Percentiles rank a stretch among this genome's conserved stretches.
Conservation (phyloP, 1,140 invertebrate species). For the Camponotus pennsylvanicus region DNA sequence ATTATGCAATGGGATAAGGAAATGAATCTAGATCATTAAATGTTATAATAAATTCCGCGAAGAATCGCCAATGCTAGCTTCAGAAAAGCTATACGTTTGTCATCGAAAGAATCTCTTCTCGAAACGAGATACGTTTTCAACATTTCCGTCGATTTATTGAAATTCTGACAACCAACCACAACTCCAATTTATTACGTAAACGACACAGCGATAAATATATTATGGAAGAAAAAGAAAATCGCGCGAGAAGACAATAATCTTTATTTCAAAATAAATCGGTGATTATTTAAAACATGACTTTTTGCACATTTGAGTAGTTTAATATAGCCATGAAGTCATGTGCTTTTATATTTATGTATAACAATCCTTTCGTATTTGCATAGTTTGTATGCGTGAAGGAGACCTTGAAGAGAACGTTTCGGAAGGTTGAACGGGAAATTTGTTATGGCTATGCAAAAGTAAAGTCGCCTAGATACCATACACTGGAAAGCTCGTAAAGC, state of each 20-base stretch:
- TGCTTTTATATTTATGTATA: not conserved
- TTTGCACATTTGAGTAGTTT: not conserved
- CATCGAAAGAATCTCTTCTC: not conserved
- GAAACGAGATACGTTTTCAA: not conserved
- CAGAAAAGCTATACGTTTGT: not conserved
- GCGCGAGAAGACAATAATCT: not conserved
- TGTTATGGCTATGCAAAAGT: slow-evolving; percentile 27
- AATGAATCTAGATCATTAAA: not conserved
- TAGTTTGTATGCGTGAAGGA: not conserved
- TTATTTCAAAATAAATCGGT: not conserved
- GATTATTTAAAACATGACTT: not conserved
- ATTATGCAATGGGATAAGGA: not conserved
- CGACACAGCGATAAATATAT: not conserved
- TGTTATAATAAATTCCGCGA: not conserved
- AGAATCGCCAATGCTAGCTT: not conserved
- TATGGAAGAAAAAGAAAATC: not conserved
- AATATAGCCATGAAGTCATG: not conserved
- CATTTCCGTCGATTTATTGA: not conserved
- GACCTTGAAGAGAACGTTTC: not conserved
- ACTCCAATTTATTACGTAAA: slow-evolving; percentile 15
- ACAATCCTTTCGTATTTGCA: slow-evolving; percentile 3
- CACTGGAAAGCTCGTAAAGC: not conserved
- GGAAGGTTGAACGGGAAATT: slow-evolving; percentile 28
- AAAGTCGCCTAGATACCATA: not conserved
- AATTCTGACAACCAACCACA: not conserved